Evolutionary conservation across 2,113 vertebrate genomes (phyloP).

Genomic region (Heterotis niloticus): DNA sequence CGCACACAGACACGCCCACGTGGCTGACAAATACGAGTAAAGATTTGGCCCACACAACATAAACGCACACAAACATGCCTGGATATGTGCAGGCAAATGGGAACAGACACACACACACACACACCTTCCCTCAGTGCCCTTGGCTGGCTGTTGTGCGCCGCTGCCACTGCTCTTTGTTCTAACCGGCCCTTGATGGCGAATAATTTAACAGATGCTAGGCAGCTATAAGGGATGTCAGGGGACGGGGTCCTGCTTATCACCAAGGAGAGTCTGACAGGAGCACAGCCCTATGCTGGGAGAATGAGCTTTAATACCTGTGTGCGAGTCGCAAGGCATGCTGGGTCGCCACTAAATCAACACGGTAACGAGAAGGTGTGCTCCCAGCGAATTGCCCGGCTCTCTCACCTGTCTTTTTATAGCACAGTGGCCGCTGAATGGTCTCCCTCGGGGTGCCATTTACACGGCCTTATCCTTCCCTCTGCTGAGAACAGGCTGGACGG

Average conservation of each 20-base stretch:
- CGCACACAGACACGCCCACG: no score
- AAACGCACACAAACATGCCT: no score
- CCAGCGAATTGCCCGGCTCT: neutral
- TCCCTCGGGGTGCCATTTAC: slow-evolving; percentile 17
- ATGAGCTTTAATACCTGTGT: neutral
- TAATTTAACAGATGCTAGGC: slow-evolving; percentile 81
- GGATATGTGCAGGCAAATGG: no score
- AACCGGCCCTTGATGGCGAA: slow-evolving; percentile 83
- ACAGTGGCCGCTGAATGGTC: neutral
- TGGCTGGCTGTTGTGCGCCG: no score
- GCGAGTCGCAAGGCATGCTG: slow-evolving; percentile 13
- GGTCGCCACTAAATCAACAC: slow-evolving; percentile 20
- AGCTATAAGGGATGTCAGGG: slow-evolving; percentile 68
- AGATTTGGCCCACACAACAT: no score
- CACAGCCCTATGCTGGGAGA: neutral
- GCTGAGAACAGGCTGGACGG: neutral
- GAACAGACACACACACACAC: neutral
- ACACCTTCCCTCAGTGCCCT: no score
- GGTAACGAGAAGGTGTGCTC: neutral
- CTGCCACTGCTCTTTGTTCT: slow-evolving; percentile 29
- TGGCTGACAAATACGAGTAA: no score
- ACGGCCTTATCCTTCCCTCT: neutral
- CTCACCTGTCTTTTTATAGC: slow-evolving; percentile 8
- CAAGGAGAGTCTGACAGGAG: slow-evolving; percentile 52
- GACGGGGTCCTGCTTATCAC: slow-evolving; percentile 78